Evolutionary conservation across 1,140 invertebrate species (phyloP).

Genomic region (Cherax quadricarinatus): DNA sequence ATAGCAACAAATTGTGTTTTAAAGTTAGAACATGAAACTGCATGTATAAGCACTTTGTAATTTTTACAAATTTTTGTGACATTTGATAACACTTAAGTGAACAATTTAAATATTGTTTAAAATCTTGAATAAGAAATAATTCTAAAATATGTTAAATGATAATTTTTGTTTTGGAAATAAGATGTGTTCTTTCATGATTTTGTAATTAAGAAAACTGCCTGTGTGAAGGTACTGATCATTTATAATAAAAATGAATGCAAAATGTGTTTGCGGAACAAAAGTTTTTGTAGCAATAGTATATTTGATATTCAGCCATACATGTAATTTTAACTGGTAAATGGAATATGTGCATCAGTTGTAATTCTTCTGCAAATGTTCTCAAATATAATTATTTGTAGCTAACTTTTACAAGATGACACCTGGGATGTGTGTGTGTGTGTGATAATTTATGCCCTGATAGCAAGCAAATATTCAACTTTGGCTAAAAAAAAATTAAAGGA

Average conservation of each 20-base stretch:
- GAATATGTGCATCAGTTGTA: no score
- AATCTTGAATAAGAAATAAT: neutral
- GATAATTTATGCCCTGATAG: no score
- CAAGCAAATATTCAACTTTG: no score
- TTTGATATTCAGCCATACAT: no score
- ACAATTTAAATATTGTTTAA: no score
- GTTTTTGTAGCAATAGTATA: no score
- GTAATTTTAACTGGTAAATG: no score
- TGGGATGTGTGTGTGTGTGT: no score
- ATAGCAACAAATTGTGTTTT: neutral
- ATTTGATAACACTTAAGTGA: neutral
- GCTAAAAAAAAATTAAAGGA: no score
- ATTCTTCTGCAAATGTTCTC: no score
- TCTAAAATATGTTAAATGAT: neutral
- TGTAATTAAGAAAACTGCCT: neutral
- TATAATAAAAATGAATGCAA: neutral
- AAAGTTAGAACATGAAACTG: neutral
- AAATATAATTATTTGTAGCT: no score
- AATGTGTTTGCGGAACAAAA: neutral
- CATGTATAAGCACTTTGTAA: neutral
- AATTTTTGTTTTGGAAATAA: neutral
- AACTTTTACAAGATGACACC: no score
- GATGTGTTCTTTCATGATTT: neutral
- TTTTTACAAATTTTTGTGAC: neutral
- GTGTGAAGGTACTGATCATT: neutral